Conservation (phyloP, 2,797 vertebrate species). For the Gymnodraco acuticeps region DNA sequence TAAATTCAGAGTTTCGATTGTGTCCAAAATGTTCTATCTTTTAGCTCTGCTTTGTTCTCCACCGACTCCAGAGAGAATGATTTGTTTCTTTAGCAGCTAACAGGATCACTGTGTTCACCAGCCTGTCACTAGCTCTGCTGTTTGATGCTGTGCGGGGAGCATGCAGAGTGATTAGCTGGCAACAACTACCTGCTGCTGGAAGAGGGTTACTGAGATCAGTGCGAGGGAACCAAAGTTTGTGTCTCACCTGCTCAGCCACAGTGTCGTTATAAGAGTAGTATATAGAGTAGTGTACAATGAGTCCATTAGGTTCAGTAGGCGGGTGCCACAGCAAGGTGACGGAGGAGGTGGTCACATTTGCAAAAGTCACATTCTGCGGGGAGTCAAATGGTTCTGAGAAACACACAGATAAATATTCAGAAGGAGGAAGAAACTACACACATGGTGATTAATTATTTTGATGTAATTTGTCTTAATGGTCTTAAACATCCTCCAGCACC, state of each 20-base stretch:
- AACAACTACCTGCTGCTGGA: conserved; percentile 1
- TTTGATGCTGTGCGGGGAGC: not conserved
- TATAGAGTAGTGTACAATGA: conserved; percentile 91
- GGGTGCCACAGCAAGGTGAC: conserved; percentile 89
- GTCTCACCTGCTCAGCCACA: conserved; percentile 87
- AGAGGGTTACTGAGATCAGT: conserved; percentile 1
- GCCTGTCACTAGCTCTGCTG: not conserved
- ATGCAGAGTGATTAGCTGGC: not conserved
- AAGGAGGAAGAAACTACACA: not conserved
- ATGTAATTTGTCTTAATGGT: conserved; percentile 5
- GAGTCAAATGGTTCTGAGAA: conserved; percentile 91
- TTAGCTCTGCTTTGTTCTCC: not conserved
- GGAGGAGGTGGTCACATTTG: conserved; percentile 86
- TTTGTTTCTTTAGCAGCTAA: not conserved
- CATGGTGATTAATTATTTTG: not conserved
- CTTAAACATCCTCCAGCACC: conserved; percentile 78
- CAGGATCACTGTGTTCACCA: not conserved
- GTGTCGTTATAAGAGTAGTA: conserved; percentile 88
- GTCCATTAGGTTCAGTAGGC: conserved; percentile 91
- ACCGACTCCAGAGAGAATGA: not conserved
- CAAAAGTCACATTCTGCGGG: conserved; percentile 88
- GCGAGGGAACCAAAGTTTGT: not conserved
- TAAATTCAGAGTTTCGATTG: not conserved
- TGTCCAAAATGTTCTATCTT: not conserved
- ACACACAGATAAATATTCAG: not conserved